phyloP scores from a whole-genome alignment of 2,797 vertebrate species.

The Astyanax mexicanus region DNA sequence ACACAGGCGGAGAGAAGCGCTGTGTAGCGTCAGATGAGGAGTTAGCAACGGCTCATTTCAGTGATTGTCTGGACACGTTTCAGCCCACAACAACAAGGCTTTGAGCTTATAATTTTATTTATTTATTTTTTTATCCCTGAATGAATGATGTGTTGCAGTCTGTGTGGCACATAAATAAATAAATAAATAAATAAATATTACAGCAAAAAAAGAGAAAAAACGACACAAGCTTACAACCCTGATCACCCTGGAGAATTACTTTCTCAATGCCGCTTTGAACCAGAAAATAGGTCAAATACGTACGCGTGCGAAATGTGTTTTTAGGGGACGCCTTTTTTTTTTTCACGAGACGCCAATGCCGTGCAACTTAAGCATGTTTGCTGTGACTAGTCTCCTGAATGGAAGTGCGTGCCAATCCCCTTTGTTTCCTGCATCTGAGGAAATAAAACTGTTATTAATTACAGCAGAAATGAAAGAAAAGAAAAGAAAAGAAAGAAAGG shows the following conservation, averaged over 20 bases:
- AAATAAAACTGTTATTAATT: constrained; percentile 14
- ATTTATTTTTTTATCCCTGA: too few relatives aligned
- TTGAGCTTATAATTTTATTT: too few relatives aligned
- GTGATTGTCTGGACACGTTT: background rate
- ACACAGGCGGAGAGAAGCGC: background rate
- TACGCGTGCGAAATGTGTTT: background rate
- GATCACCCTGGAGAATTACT: constrained; percentile 5
- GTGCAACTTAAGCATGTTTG: constrained; percentile 17
- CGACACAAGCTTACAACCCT: too few relatives aligned
- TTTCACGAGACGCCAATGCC: constrained; percentile 4
- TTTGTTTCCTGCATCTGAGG: constrained; percentile 3
- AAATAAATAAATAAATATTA: background rate
- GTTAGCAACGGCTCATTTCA: background rate
- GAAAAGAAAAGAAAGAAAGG: background rate
- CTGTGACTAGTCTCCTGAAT: constrained; percentile 3
- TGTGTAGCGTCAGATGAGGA: background rate
- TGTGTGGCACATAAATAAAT: background rate
- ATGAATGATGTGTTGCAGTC: background rate
- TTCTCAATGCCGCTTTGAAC: constrained; percentile 9
- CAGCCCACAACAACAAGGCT: too few relatives aligned
- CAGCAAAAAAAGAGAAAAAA: too few relatives aligned
- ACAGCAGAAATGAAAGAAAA: too few relatives aligned
- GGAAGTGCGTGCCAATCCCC: constrained; percentile 8
- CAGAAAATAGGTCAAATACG: constrained; percentile 4
- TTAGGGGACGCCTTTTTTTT: constrained; percentile 4